Evolutionary conservation across 2,797 vertebrate genomes (phyloP).

Genomic region (Artibeus jamaicensis): DNA sequence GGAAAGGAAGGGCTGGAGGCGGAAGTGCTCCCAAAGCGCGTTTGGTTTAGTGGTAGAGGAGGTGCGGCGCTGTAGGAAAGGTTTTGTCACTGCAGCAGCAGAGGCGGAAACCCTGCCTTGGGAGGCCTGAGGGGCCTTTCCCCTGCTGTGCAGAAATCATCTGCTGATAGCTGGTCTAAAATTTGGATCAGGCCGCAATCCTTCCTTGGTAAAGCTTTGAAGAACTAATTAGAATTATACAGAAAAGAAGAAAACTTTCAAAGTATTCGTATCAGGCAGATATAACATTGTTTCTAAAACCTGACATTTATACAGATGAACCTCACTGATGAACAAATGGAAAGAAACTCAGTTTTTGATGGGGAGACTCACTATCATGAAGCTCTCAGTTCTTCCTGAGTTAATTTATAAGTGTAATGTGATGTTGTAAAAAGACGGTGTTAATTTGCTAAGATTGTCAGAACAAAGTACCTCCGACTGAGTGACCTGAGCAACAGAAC

Average conservation of each 20-base stretch:
- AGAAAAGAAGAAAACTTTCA: constrained; percentile 2
- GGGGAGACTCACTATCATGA: background rate
- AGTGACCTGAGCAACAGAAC: background rate
- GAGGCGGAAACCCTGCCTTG: background rate
- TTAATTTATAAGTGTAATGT: background rate
- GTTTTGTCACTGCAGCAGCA: background rate
- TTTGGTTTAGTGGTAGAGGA: background rate
- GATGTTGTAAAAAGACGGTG: background rate
- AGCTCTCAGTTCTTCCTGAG: background rate
- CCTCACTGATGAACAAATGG: background rate
- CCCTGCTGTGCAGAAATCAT: background rate
- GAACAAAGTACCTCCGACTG: background rate
- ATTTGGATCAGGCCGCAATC: background rate
- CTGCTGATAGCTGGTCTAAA: background rate
- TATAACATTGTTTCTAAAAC: background rate
- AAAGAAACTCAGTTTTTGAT: background rate
- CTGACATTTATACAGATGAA: background rate
- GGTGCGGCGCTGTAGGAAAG: background rate
- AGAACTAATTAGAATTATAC: background rate
- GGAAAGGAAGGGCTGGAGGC: background rate
- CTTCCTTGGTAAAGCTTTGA: background rate
- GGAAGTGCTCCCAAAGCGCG: background rate
- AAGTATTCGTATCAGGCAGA: background rate
- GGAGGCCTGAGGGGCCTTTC: background rate
- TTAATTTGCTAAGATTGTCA: background rate